Evolutionary conservation across 2,113 vertebrate species (phyloP).

Genomic region (Narcine bancroftii): DNA sequence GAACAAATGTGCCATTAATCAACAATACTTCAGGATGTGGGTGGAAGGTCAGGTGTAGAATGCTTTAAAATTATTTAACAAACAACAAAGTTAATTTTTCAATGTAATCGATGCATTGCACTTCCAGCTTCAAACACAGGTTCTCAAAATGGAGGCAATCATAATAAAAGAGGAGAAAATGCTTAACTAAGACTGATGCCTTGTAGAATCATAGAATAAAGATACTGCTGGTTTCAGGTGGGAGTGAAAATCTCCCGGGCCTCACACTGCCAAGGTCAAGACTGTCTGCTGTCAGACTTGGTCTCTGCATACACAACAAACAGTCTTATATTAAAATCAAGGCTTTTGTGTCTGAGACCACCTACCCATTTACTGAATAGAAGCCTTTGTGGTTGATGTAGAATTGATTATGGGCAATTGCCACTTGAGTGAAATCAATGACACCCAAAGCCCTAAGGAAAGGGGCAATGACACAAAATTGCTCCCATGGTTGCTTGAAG

Average conservation of each 20-base stretch:
- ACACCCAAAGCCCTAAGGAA: neutral
- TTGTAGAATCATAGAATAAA: neutral
- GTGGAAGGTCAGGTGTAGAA: neutral
- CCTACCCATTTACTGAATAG: constrained; percentile 25
- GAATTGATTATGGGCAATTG: constrained; percentile 24
- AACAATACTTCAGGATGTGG: too few species aligned
- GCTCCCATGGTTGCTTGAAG: neutral
- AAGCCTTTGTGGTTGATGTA: neutral
- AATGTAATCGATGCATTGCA: neutral
- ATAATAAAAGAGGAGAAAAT: neutral
- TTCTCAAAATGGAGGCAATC: neutral
- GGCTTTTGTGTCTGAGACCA: neutral
- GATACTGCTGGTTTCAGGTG: neutral
- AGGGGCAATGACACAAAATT: neutral
- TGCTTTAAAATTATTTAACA: neutral
- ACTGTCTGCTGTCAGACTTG: neutral
- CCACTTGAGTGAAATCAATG: constrained; percentile 25
- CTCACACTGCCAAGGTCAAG: neutral
- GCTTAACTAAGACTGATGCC: neutral
- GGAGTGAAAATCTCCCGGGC: neutral
- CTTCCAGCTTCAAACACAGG: neutral
- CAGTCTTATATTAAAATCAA: neutral
- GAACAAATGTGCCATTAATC: neutral
- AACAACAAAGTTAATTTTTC: neutral
- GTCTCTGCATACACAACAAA: constrained; percentile 19